Evolutionary conservation across 2,113 vertebrate genomes (phyloP).

Genomic region (Sebastes fasciatus): DNA sequence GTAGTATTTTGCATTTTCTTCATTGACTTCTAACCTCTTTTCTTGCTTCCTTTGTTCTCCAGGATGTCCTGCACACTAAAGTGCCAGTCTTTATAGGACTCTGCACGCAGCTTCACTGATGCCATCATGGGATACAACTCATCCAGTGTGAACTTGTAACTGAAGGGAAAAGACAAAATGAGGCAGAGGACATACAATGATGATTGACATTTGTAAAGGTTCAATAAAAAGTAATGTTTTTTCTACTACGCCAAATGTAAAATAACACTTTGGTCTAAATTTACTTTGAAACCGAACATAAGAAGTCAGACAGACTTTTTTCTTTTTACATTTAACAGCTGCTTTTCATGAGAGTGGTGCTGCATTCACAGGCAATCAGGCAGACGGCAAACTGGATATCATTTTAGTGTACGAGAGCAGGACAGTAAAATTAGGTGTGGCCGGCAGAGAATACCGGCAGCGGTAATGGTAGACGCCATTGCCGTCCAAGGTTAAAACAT

Average conservation of each 20-base stretch:
- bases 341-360: too few relatives aligned
- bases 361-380: too few relatives aligned
- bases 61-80: conserved; percentile 89
- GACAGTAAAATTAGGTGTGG: too few relatives aligned
- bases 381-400: too few relatives aligned
- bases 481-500: too few relatives aligned
- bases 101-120: conserved; percentile 87
- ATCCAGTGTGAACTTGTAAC: conserved; percentile 92
- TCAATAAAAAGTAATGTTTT: not conserved
- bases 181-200: not conserved
- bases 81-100: conserved; percentile 93
- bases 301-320: too few relatives aligned
- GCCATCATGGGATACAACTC: conserved; percentile 90
- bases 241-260: not conserved
- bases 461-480: too few relatives aligned
- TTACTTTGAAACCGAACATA: too few relatives aligned
- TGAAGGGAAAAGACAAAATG: conserved; percentile 61
- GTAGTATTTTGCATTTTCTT: not conserved
- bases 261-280: not conserved
- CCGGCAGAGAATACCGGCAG: too few relatives aligned
- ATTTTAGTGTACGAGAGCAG: too few relatives aligned
- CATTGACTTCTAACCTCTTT: conserved; percentile 85
- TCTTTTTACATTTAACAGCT: too few relatives aligned
- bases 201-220: not conserved
- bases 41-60: conserved; percentile 89